A percentile compares a stretch with the other conserved stretches of the same genome.
Conservation (phyloP, 1,140 invertebrate species). For the Drosophila pectinifera region DNA sequence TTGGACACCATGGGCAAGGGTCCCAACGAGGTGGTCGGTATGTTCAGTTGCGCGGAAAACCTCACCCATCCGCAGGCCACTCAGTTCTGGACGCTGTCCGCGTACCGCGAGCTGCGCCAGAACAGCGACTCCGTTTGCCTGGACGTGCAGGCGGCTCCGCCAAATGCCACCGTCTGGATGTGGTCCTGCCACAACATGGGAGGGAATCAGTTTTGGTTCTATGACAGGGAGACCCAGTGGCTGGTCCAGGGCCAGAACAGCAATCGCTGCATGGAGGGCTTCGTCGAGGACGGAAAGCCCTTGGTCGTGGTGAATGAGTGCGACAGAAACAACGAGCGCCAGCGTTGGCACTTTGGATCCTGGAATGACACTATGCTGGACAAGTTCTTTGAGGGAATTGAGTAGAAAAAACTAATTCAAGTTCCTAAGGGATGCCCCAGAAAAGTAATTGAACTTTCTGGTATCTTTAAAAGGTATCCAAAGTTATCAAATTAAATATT, state of each 20-base stretch:
- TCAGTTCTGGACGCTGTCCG: slow-evolving; percentile 85
- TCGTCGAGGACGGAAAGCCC: slow-evolving; percentile 81
- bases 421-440: neutral
- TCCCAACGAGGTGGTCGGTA: slow-evolving; percentile 88
- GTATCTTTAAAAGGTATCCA: neutral
- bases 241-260: slow-evolving; percentile 88
- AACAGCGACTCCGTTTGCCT: slow-evolving; percentile 87
- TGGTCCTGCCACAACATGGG: slow-evolving; percentile 90
- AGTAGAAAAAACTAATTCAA: slow-evolving; percentile 8
- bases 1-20: slow-evolving; percentile 90
- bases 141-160: slow-evolving; percentile 89
- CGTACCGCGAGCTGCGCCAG: slow-evolving; percentile 91
- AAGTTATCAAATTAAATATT: neutral
- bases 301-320: slow-evolving; percentile 90
- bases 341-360: slow-evolving; percentile 91
- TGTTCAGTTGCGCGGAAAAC: slow-evolving; percentile 68
- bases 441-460: too few species aligned
- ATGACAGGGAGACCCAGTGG: slow-evolving; percentile 89
- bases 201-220: slow-evolving; percentile 93
- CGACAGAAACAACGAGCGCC: slow-evolving; percentile 88
- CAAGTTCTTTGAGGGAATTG: slow-evolving; percentile 18
- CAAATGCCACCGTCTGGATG: slow-evolving; percentile 89
- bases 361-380: slow-evolving; percentile 88
- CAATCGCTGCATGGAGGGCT: slow-evolving; percentile 88
- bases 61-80: slow-evolving; percentile 60